Percentiles rank a stretch among this genome's conserved stretches.
Conservation (phyloP, 1,140 invertebrate species). For the Phenacoccus solenopsis region DNA sequence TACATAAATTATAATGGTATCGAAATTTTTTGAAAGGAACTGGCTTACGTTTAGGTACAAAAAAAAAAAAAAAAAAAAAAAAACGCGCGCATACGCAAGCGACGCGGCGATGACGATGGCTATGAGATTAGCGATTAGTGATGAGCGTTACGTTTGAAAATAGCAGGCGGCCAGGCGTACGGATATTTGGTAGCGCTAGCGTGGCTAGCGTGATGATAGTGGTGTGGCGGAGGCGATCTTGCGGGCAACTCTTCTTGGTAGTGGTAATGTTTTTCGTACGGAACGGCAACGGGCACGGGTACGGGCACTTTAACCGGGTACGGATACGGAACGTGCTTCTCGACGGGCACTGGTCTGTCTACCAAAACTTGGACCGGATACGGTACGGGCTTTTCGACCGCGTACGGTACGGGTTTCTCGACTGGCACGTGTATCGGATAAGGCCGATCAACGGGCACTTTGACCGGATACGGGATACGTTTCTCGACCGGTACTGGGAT, state of each 20-base stretch:
- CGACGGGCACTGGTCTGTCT: conserved; percentile 31
- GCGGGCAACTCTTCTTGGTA: neutral
- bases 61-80: too few species aligned
- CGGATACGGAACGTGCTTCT: conserved; percentile 43
- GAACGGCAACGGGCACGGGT: conserved; percentile 44
- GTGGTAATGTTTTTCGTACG: conserved; percentile 43
- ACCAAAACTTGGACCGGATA: conserved; percentile 26
- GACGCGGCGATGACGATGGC: too few species aligned
- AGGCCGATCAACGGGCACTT: conserved; percentile 24
- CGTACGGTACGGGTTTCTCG: conserved; percentile 48
- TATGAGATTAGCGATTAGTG: too few species aligned
- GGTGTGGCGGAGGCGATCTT: neutral
- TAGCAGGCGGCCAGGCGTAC: neutral
- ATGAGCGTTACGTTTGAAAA: neutral
- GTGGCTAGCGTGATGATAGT: neutral
- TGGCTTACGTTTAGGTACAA: too few species aligned
- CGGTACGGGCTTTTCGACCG: conserved; percentile 42
- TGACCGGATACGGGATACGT: conserved; percentile 25
- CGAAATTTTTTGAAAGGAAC: too few species aligned
- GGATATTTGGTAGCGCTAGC: neutral
- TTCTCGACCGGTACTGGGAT: conserved; percentile 26
- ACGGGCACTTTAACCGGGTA: conserved; percentile 30
- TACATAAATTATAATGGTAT: too few species aligned
- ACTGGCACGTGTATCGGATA: conserved; percentile 32
- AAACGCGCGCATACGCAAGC: too few species aligned